Conservation (phyloP, 2,797 vertebrate species). For the Tolypeutes matacus region DNA sequence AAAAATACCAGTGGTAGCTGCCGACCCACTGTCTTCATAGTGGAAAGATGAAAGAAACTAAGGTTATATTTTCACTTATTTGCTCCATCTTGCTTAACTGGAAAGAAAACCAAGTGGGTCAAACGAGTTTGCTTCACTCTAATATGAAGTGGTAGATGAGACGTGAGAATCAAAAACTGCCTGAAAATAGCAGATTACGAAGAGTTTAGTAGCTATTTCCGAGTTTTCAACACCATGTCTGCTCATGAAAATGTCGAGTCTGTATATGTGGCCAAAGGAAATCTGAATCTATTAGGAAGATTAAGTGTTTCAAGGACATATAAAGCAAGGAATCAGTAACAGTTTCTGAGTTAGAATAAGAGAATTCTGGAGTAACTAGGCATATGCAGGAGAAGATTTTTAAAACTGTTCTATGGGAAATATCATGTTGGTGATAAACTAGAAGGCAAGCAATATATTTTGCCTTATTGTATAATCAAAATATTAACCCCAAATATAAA, state of each 20-base stretch:
- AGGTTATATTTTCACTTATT: neutral
- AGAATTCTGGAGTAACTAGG: neutral
- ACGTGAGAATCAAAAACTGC: neutral
- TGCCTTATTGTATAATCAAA: neutral
- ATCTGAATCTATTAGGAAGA: neutral
- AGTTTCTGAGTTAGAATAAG: neutral
- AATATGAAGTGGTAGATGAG: neutral
- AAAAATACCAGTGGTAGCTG: neutral
- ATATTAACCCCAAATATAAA: neutral
- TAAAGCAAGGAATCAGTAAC: neutral
- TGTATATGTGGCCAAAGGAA: fast-evolving
- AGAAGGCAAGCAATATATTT: neutral
- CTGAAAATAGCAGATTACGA: neutral
- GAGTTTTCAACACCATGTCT: fast-evolving
- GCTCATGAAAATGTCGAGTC: fast-evolving
- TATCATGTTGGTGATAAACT: neutral
- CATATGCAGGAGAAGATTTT: neutral
- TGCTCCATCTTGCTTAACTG: neutral
- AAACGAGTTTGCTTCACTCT: neutral
- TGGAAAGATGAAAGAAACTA: slow-evolving; percentile 30
- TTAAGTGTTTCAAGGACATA: neutral
- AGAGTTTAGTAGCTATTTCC: neutral
- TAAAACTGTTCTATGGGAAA: neutral
- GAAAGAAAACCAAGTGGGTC: neutral
- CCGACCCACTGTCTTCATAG: neutral